phyloP scores from a whole-genome alignment of 2,888 invertebrate genomes.

The Poecilus cupreus region DNA sequence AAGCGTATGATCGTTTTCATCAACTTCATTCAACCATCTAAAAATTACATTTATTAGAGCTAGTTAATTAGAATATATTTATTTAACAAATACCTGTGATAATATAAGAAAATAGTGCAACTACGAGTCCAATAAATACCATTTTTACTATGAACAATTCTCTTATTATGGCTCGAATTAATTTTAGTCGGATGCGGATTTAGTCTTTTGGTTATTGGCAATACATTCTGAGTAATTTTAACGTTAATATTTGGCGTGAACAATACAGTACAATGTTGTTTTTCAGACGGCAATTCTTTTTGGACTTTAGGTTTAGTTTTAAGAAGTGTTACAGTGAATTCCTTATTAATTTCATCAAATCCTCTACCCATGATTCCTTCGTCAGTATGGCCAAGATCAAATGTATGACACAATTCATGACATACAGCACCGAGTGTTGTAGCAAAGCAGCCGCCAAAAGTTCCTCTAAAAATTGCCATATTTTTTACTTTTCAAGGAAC shows the following conservation, averaged over 20 bases:
- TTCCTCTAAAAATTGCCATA: conserved; percentile 76
- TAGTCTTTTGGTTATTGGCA: conserved; percentile 33
- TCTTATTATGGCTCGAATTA: conserved; percentile 33
- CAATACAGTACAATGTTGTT: conserved; percentile 50
- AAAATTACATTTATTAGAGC: conserved; percentile 50
- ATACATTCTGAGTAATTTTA: conserved; percentile 22
- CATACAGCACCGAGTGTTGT: conserved; percentile 93
- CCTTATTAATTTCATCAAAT: conserved; percentile 87
- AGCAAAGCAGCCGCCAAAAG: conserved; percentile 90
- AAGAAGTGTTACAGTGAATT: conserved; percentile 76
- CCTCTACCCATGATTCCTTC: conserved; percentile 96
- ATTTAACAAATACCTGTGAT: conserved; percentile 77
- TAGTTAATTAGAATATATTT: background rate
- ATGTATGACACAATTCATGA: conserved; percentile 95
- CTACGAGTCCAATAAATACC: conserved; percentile 79
- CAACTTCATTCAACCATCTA: conserved; percentile 74
- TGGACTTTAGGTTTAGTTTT: conserved; percentile 65
- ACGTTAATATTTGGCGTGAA: conserved; percentile 54
- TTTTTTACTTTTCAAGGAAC: conserved; percentile 45
- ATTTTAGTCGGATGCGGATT: conserved; percentile 38
- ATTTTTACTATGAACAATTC: conserved; percentile 71
- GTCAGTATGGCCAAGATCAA: conserved; percentile 93
- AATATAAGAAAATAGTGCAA: conserved; percentile 79
- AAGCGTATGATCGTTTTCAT: conserved; percentile 47
- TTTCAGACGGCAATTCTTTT: conserved; percentile 60